Evolutionary conservation across 1,140 invertebrate species (phyloP).

Genomic region (Scaptomyza graminum): DNA sequence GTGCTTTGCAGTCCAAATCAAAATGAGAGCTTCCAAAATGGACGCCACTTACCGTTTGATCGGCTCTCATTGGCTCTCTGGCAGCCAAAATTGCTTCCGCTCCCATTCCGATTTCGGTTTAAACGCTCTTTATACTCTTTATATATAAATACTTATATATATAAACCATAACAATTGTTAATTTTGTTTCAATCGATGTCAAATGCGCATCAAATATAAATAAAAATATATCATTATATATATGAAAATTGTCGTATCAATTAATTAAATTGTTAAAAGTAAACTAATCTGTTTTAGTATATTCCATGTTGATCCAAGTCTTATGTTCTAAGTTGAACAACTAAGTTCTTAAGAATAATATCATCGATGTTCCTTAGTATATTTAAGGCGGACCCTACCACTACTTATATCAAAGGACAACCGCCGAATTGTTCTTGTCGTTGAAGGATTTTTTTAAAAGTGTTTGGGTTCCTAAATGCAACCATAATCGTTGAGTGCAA

Average conservation of each 20-base stretch:
- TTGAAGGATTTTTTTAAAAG: too few relatives aligned
- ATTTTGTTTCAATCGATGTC: slow-evolving; percentile 1
- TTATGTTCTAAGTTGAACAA: not conserved
- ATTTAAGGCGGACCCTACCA: too few relatives aligned
- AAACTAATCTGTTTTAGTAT: slow-evolving; percentile 21
- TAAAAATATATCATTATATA: slow-evolving; percentile 21
- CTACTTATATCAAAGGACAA: too few relatives aligned
- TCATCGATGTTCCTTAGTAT: too few relatives aligned
- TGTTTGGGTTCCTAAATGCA: too few relatives aligned
- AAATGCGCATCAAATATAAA: slow-evolving; percentile 25
- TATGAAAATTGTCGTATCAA: not conserved
- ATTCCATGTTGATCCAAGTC: not conserved
- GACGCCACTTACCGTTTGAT: not conserved
- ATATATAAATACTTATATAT: slow-evolving; percentile 7
- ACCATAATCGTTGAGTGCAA: too few relatives aligned
- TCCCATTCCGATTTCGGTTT: slow-evolving; percentile 23
- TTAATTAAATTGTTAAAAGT: slow-evolving; percentile 26
- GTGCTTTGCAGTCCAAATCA: slow-evolving; percentile 19
- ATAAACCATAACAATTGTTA: slow-evolving; percentile 21
- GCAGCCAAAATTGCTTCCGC: slow-evolving; percentile 1
- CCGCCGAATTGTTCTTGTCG: too few relatives aligned
- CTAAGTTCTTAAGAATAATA: too few relatives aligned
- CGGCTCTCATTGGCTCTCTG: not conserved
- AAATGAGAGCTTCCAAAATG: not conserved
- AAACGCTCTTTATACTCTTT: slow-evolving; percentile 1